These are phyloP conservation scores for Zaprionus lachaisei DNA, from an alignment of 1,140 invertebrate genomes.

Conservation along the genomic window DNA sequence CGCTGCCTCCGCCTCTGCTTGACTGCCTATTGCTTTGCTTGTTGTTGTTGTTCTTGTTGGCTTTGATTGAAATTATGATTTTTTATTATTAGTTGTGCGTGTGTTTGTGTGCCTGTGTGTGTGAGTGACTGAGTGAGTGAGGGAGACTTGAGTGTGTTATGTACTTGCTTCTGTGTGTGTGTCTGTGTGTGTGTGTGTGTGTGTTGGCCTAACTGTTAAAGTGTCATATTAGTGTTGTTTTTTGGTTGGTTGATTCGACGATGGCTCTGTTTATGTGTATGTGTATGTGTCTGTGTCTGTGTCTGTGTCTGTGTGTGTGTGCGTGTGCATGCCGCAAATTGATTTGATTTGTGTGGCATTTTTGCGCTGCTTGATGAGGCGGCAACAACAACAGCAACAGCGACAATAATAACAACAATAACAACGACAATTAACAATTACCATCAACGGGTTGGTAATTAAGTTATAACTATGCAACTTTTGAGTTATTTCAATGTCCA, in stretches of 20 bases:
- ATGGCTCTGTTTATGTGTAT: conserved; percentile 10
- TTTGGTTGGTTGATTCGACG: conserved; percentile 74
- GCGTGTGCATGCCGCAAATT: conserved; percentile 65
- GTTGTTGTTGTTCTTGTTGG: conserved; percentile 55
- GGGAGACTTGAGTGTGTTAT: conserved; percentile 29
- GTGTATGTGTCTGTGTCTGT: conserved; percentile 11
- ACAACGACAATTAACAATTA: conserved; percentile 43
- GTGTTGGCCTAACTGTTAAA: conserved; percentile 77
- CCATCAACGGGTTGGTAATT: conserved; percentile 44
- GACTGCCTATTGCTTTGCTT: conserved; percentile 40
- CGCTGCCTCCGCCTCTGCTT: conserved; percentile 31
- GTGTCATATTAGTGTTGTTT: conserved; percentile 83
- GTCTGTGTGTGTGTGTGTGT: conserved; percentile 37
- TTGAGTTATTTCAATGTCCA: conserved; percentile 40
- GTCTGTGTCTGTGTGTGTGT: conserved; percentile 28
- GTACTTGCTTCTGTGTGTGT: conserved; percentile 8
- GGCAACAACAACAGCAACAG: conserved; percentile 37
- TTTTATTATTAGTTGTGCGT: conserved; percentile 80
- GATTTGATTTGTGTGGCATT: conserved; percentile 76
- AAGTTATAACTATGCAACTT: conserved; percentile 48
- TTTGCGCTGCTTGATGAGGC: conserved; percentile 59
- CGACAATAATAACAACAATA: conserved; percentile 21
- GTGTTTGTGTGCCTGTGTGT: conserved; percentile 31
- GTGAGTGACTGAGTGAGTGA: conserved; percentile 25
- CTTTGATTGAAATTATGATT: conserved; percentile 82